Conservation (phyloP, 2,797 vertebrate genomes). For the Adrianichthys oophorus region DNA sequence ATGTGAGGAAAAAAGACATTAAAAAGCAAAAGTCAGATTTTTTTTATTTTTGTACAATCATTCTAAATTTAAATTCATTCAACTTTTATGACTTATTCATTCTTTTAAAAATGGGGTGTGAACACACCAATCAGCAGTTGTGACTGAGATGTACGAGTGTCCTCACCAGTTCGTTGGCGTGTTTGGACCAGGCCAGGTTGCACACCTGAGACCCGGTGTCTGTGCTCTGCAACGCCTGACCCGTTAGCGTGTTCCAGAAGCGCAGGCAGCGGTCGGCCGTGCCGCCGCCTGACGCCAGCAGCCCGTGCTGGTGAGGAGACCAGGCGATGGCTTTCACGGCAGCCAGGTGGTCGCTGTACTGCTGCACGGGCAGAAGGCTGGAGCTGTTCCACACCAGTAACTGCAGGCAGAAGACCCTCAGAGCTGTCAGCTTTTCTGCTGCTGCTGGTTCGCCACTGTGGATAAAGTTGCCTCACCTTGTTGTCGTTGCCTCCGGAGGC, state of each 20-base stretch:
- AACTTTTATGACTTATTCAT: too few species aligned
- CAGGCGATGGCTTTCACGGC: constrained; percentile 86
- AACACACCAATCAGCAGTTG: too few species aligned
- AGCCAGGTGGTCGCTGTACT: constrained; percentile 85
- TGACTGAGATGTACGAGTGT: not conserved
- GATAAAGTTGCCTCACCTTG: constrained; percentile 67
- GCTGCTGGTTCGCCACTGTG: not conserved
- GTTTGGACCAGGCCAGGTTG: constrained; percentile 87
- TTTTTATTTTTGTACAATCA: too few species aligned
- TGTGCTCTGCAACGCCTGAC: constrained; percentile 84
- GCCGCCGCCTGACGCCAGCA: constrained; percentile 83
- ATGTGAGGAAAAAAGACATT: too few species aligned
- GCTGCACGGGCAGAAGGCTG: constrained; percentile 82
- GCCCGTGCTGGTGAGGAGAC: constrained; percentile 85
- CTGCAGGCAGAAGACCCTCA: constrained; percentile 41
- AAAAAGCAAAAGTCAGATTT: too few species aligned
- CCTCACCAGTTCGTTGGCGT: constrained; percentile 85
- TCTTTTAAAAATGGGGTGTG: too few species aligned
- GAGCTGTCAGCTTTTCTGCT: not conserved
- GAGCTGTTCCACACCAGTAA: constrained; percentile 86
- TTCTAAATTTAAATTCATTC: too few species aligned
- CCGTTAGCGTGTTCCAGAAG: constrained; percentile 87
- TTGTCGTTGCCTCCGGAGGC: constrained; percentile 86
- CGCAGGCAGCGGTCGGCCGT: constrained; percentile 85
- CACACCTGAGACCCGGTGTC: constrained; percentile 87